Conservation (phyloP, 2,797 vertebrate species). For the Toxotes lorentzi region DNA sequence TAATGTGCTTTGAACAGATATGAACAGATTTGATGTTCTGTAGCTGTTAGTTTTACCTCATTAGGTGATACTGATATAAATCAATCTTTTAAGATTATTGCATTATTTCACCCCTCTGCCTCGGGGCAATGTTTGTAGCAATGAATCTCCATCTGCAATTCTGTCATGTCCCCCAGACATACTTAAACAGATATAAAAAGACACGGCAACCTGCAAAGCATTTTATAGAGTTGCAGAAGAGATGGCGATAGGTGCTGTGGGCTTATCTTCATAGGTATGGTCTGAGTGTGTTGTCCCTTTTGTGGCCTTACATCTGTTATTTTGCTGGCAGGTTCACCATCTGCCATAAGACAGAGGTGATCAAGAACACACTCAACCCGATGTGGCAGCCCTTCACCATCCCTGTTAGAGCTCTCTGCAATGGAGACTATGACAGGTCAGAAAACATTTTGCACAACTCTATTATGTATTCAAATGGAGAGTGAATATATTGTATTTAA, state of each 20-base stretch:
- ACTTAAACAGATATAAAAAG: conserved; percentile 22
- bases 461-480: neutral
- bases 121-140: conserved; percentile 22
- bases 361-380: conserved; percentile 97
- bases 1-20: neutral
- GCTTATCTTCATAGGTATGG: conserved; percentile 34
- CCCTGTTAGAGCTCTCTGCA: conserved; percentile 95
- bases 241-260: neutral
- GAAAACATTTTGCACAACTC: conserved; percentile 38
- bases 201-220: conserved; percentile 9
- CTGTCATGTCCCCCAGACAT: conserved; percentile 30
- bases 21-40: neutral
- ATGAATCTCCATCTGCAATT: conserved; percentile 44
- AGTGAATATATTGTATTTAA: neutral
- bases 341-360: conserved; percentile 98
- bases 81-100: conserved; percentile 15
- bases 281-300: conserved; percentile 22
- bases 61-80: neutral
- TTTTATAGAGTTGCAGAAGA: conserved; percentile 20
- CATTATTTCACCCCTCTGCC: conserved; percentile 14
- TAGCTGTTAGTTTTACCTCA: neutral
- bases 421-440: conserved; percentile 97
- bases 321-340: conserved; percentile 92
- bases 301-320: conserved; percentile 36
- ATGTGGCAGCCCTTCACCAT: conserved; percentile 98